A percentile compares a stretch with the other conserved stretches of the same genome.
These are phyloP conservation scores for Embidobia sp. DNA, from an alignment of 2,888 invertebrate species.

Conservation along the genomic window DNA sequence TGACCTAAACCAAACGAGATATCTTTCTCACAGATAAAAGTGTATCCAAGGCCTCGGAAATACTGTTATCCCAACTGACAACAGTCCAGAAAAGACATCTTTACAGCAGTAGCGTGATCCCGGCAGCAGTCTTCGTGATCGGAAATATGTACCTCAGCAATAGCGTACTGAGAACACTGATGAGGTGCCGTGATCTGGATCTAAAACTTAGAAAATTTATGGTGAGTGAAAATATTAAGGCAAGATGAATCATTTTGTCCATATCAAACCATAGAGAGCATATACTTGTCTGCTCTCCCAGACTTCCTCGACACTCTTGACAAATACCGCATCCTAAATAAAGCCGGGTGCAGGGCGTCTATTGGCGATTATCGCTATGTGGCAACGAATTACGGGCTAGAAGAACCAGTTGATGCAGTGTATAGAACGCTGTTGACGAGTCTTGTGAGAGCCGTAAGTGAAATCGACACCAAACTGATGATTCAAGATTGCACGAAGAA, in stretches of 20 bases:
- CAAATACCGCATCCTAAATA: not conserved
- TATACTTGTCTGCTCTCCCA: not conserved
- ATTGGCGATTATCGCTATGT: not conserved
- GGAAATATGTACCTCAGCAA: not conserved
- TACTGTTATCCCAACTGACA: not conserved
- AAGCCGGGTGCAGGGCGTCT: not conserved
- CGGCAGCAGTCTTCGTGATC: not conserved
- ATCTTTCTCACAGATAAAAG: not conserved
- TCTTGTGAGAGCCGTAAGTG: not conserved
- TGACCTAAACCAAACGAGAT: not conserved
- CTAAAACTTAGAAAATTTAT: not conserved
- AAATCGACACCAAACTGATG: not conserved
- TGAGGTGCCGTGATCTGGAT: slow-evolving; percentile 9
- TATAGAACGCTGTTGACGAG: not conserved
- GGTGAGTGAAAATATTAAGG: slow-evolving; percentile 5
- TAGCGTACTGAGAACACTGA: slow-evolving; percentile 4
- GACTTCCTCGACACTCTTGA: not conserved
- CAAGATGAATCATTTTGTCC: no score
- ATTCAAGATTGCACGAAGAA: not conserved
- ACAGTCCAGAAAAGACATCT: slow-evolving; percentile 1
- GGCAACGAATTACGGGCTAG: not conserved
- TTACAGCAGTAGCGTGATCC: slow-evolving; percentile 5
- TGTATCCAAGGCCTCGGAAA: not conserved
- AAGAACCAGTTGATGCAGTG: not conserved
- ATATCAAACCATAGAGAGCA: no score